Conservation (phyloP, 2,888 invertebrate species). For the Sinhomidia bicolor region DNA sequence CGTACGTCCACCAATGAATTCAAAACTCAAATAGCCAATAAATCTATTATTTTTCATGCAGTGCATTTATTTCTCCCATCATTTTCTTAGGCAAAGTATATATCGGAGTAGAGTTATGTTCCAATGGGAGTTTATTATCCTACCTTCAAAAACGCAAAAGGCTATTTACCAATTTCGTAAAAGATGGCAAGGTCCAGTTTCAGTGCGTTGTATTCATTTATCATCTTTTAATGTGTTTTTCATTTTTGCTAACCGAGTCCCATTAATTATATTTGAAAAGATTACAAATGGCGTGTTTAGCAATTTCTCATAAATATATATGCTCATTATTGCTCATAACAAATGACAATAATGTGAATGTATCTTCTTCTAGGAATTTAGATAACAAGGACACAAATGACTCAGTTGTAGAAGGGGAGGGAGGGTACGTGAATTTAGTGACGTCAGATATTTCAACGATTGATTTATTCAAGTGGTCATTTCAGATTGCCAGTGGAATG, state of each 20-base stretch:
- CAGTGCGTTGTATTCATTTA: slow-evolving; percentile 37
- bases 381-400: not conserved
- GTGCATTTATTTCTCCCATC: not conserved
- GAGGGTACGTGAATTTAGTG: slow-evolving; percentile 58
- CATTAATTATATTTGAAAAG: slow-evolving; percentile 11
- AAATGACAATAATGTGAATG: not conserved
- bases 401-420: slow-evolving; percentile 5
- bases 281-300: slow-evolving; percentile 25
- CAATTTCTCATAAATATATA: slow-evolving; percentile 21
- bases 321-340: slow-evolving; percentile 2
- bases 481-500: slow-evolving; percentile 72
- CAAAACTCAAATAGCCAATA: not conserved
- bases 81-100: slow-evolving; percentile 59
- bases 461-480: slow-evolving; percentile 67
- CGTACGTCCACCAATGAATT: slow-evolving; percentile 30
- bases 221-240: not conserved
- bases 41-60: not conserved
- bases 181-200: slow-evolving; percentile 56
- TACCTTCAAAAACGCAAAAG: slow-evolving; percentile 68
- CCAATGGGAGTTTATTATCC: slow-evolving; percentile 63
- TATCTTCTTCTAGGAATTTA: not conserved
- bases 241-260: not conserved
- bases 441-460: slow-evolving; percentile 65
- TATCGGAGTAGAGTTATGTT: slow-evolving; percentile 67
- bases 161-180: slow-evolving; percentile 55